A percentile compares a stretch with the other conserved stretches of the same genome.
Evolutionary conservation across 2,888 invertebrate genomes (phyloP).

Genomic region (Tolmerus cingulatus): DNA sequence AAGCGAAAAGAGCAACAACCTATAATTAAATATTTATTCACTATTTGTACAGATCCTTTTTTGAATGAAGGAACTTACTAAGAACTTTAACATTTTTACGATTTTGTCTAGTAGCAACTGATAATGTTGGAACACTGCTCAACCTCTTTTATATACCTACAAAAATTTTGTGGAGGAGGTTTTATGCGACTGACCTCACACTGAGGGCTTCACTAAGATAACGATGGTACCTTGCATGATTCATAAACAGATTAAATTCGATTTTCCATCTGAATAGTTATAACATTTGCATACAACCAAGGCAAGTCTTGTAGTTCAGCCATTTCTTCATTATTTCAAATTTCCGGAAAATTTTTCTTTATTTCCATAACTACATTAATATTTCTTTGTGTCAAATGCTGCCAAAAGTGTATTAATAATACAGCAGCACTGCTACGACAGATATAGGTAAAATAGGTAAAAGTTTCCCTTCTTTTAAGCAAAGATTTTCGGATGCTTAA

Average conservation of each 20-base stretch:
- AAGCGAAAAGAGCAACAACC: conserved; percentile 41
- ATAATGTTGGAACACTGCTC: not conserved
- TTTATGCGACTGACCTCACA: conserved; percentile 1
- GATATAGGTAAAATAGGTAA: not conserved
- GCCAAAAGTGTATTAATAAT: not conserved
- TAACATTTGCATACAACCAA: not conserved
- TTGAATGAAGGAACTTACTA: not conserved
- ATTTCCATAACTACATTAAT: not conserved
- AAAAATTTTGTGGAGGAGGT: not conserved
- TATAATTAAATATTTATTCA: not conserved
- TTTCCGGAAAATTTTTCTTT: conserved; percentile 8
- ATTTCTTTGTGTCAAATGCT: not conserved
- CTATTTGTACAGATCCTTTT: not conserved
- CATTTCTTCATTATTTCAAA: conserved; percentile 2
- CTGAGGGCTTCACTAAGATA: not conserved
- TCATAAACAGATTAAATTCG: not conserved
- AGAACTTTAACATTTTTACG: not conserved
- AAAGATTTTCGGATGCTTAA: not conserved
- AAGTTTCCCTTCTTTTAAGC: not conserved
- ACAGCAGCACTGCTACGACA: not conserved
- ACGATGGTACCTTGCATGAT: not conserved
- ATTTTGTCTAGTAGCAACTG: not conserved
- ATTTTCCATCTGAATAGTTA: not conserved
- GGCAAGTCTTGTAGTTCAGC: not conserved
- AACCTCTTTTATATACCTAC: not conserved